Evolutionary conservation across 2,797 vertebrate species (phyloP).

Genomic region (Enteromius unitaeniatus): DNA sequence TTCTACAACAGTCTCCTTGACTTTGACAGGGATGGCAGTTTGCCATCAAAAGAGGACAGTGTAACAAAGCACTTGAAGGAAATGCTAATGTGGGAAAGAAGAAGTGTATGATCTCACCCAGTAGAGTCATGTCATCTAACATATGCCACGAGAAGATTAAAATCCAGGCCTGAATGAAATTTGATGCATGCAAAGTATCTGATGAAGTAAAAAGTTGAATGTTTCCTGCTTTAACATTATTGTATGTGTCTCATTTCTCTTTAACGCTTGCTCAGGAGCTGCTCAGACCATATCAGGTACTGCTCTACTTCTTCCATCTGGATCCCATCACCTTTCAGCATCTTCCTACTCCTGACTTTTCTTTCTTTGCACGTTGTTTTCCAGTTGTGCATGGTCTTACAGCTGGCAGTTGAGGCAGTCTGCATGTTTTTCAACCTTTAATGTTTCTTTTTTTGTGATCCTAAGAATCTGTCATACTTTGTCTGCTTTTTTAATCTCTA

Average conservation of each 20-base stretch:
- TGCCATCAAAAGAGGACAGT: slow-evolving; percentile 36
- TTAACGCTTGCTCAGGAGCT: slow-evolving; percentile 77
- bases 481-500: not conserved
- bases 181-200: slow-evolving; percentile 19
- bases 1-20: slow-evolving; percentile 47
- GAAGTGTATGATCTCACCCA: slow-evolving; percentile 11
- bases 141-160: slow-evolving; percentile 25
- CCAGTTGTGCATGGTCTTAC: slow-evolving; percentile 42
- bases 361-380: slow-evolving; percentile 20
- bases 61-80: slow-evolving; percentile 34
- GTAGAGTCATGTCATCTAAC: slow-evolving; percentile 16
- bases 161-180: slow-evolving; percentile 27
- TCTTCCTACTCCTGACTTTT: not conserved
- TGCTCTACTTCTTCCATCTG: slow-evolving; percentile 66
- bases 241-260: slow-evolving; percentile 65
- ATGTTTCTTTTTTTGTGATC: slow-evolving; percentile 9
- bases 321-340: slow-evolving; percentile 6
- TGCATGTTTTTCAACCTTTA: slow-evolving; percentile 16
- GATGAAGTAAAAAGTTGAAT: slow-evolving; percentile 49
- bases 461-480: not conserved
- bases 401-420: not conserved
- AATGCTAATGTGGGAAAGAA: slow-evolving; percentile 41
- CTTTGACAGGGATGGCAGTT: slow-evolving; percentile 41
- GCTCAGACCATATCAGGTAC: slow-evolving; percentile 83
- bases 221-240: slow-evolving; percentile 68